Evolutionary conservation across 1,140 invertebrate genomes (phyloP).

Genomic region (Cyphomyrmex costatus): DNA sequence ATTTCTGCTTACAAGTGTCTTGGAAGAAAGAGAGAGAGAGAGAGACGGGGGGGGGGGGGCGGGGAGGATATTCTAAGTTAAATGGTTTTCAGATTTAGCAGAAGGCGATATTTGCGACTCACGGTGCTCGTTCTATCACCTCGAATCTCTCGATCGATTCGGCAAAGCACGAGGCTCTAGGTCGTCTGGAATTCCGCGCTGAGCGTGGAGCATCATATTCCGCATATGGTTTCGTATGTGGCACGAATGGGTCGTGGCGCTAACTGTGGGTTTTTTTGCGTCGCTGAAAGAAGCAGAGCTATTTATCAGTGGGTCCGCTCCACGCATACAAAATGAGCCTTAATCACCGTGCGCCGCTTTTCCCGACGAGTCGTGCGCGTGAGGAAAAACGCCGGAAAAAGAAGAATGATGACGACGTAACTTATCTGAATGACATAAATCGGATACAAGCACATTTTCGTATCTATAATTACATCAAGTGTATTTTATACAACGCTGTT

Average conservation of each 20-base stretch:
- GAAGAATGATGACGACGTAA: not conserved
- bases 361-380: conserved; percentile 16
- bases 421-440: not conserved
- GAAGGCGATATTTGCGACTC: not conserved
- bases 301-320: conserved; percentile 77
- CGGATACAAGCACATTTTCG: not conserved
- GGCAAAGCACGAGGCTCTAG: conserved; percentile 41
- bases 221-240: conserved; percentile 75
- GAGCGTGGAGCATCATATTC: conserved; percentile 55
- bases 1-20: not conserved
- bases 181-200: conserved; percentile 68
- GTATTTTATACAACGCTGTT: not conserved
- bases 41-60: not conserved
- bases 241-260: conserved; percentile 78
- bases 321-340: conserved; percentile 71
- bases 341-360: conserved; percentile 68
- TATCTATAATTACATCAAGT: not conserved
- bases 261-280: conserved; percentile 74
- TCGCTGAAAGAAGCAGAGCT: conserved; percentile 74
- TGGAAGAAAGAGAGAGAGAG: not conserved
- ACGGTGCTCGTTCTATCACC: not conserved
- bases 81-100: not conserved
- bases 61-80: not conserved
- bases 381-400: conserved; percentile 46
- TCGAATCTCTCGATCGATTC: conserved; percentile 23